phyloP scores from a whole-genome alignment of 2,797 vertebrate species.

The Taenioides sp. region DNA sequence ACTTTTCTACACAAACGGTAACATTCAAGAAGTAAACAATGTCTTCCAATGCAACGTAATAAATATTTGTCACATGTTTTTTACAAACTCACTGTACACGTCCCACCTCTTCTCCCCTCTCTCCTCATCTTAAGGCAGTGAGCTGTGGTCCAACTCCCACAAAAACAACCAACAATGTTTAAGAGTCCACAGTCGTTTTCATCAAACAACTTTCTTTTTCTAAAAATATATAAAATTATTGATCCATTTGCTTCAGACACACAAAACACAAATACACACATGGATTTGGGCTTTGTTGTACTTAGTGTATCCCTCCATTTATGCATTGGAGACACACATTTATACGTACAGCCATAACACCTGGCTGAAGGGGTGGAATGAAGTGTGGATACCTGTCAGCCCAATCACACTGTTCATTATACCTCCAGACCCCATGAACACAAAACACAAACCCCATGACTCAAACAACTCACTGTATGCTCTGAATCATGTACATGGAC shows the following conservation, averaged over 20 bases:
- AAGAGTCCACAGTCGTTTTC: constrained; percentile 61
- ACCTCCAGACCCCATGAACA: no score
- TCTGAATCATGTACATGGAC: no score
- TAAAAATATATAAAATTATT: constrained; percentile 81
- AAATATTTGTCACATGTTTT: constrained; percentile 97
- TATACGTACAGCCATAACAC: no score
- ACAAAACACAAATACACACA: constrained; percentile 68
- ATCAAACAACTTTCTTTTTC: constrained; percentile 71
- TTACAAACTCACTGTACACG: constrained; percentile 98
- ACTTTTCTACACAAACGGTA: constrained; percentile 99
- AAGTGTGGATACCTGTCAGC: no score
- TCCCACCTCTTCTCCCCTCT: constrained; percentile 79
- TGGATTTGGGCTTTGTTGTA: constrained; percentile 46
- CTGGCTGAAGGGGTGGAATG: no score
- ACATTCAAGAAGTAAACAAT: constrained; percentile 99
- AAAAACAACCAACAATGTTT: constrained; percentile 42
- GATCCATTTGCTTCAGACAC: constrained; percentile 68
- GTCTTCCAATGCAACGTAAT: constrained; percentile 98
- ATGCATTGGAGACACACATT: constrained; percentile 37
- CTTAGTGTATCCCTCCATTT: constrained; percentile 72
- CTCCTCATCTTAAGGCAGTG: constrained; percentile 95
- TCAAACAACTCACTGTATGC: no score
- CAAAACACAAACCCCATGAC: no score
- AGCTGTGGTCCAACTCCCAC: constrained; percentile 71
- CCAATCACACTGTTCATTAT: no score